Evolutionary conservation across 2,797 vertebrate species (phyloP).

Genomic region (Lagorchestes hirsutus): DNA sequence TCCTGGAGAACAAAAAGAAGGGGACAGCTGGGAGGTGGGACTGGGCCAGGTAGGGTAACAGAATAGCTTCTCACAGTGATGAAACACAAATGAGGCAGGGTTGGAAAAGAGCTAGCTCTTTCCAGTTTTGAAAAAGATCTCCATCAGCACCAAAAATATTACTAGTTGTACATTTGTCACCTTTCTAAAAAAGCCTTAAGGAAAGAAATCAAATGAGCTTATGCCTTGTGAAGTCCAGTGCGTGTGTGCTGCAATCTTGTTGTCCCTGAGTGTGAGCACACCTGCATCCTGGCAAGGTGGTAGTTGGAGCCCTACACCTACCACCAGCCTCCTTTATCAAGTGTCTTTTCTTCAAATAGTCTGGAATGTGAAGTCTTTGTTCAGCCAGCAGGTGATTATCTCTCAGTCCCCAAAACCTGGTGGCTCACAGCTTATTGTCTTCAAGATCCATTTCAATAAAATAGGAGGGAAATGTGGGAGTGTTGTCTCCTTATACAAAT

Average conservation of each 20-base stretch:
- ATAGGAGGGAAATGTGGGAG: not conserved
- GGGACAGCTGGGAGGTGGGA: not conserved
- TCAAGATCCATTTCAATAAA: not conserved
- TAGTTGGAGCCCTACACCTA: not conserved
- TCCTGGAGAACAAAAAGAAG: not conserved
- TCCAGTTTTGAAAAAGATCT: slow-evolving; percentile 67
- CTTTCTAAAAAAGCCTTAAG: slow-evolving; percentile 55
- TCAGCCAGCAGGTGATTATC: not conserved
- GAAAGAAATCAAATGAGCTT: slow-evolving; percentile 60
- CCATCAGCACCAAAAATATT: slow-evolving; percentile 77
- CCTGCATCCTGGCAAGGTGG: too few species aligned
- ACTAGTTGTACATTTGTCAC: slow-evolving; percentile 79
- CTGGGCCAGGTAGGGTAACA: not conserved
- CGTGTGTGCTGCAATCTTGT: not conserved
- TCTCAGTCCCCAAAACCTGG: not conserved
- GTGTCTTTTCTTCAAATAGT: not conserved
- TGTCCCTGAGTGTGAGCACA: not conserved
- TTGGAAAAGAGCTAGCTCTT: slow-evolving; percentile 71
- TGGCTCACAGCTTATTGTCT: not conserved
- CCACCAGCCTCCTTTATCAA: not conserved
- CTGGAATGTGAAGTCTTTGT: too few species aligned
- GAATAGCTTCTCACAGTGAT: not conserved
- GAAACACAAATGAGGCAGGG: slow-evolving; percentile 54
- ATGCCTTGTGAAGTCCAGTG: not conserved
- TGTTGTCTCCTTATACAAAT: too few species aligned